These are phyloP conservation scores for Epizoanthus illoricatus DNA, from an alignment of 92 coral and sea anemone species.

Conservation along the genomic window DNA sequence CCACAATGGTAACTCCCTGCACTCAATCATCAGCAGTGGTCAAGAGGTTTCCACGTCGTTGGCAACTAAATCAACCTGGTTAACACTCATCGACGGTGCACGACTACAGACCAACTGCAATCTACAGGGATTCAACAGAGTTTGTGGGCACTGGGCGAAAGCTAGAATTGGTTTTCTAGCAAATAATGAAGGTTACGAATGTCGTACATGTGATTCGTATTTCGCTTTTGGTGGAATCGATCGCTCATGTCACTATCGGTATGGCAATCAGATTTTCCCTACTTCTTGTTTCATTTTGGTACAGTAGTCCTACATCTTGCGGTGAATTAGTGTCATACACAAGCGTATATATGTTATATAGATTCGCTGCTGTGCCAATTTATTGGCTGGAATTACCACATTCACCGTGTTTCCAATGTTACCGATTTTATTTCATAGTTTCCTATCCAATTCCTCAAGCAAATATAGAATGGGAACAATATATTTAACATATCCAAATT, in stretches of 20 bases:
- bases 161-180: constrained; percentile 7
- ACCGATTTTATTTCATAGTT: too few relatives aligned
- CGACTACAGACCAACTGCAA: not conserved
- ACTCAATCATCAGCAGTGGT: not conserved
- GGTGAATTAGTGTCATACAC: too few relatives aligned
- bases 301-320: not conserved
- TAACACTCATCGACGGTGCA: not conserved
- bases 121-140: constrained; percentile 7
- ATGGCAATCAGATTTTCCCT: not conserved
- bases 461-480: too few relatives aligned
- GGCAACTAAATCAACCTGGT: not conserved
- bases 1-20: constrained; percentile 12
- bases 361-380: too few relatives aligned
- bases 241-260: not conserved
- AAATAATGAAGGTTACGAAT: not conserved
- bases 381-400: too few relatives aligned
- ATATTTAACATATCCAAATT: too few relatives aligned
- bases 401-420: too few relatives aligned
- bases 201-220: constrained; percentile 3
- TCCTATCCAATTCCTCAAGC: too few relatives aligned
- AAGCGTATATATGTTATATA: too few relatives aligned
- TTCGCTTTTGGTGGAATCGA: not conserved
- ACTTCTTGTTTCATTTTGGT: constrained; percentile 16
- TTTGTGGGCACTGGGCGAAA: not conserved
- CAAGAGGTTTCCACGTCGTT: not conserved